Evolutionary conservation across 2,113 vertebrate genomes (phyloP).

Genomic region (Malurus elegans): DNA sequence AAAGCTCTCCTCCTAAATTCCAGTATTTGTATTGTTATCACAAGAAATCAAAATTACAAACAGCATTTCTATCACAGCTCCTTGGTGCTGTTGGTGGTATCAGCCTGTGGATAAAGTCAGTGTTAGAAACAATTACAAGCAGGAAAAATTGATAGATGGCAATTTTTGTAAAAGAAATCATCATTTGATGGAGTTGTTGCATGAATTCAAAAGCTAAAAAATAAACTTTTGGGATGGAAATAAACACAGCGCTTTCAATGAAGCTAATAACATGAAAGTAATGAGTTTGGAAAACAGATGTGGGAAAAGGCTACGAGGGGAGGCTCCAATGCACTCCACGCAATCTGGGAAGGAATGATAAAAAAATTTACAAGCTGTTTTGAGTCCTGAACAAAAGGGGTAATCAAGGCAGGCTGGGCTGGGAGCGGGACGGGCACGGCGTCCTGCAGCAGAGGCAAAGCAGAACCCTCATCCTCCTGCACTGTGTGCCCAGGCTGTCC

Average conservation of each 20-base stretch:
- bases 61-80: neutral
- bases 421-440: constrained; percentile 62
- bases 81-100: neutral
- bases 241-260: constrained; percentile 51
- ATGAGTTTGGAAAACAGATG: constrained; percentile 82
- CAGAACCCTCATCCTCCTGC: constrained; percentile 65
- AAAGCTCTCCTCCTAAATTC: neutral
- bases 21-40: neutral
- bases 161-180: neutral
- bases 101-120: neutral
- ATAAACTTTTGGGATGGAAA: constrained; percentile 48
- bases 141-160: neutral
- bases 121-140: neutral
- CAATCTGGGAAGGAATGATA: constrained; percentile 76
- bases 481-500: constrained; percentile 18
- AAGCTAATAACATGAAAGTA: constrained; percentile 75
- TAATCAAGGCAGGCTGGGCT: constrained; percentile 75
- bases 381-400: constrained; percentile 74
- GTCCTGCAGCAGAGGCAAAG: constrained; percentile 75
- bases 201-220: constrained; percentile 40
- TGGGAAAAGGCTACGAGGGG: constrained; percentile 52
- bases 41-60: neutral
- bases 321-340: constrained; percentile 48
- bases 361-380: constrained; percentile 82
- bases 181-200: neutral